Percentiles rank a stretch among this genome's conserved stretches.
phyloP scores from a whole-genome alignment of 2,113 vertebrate species.

The Dicentrarchus labrax region DNA sequence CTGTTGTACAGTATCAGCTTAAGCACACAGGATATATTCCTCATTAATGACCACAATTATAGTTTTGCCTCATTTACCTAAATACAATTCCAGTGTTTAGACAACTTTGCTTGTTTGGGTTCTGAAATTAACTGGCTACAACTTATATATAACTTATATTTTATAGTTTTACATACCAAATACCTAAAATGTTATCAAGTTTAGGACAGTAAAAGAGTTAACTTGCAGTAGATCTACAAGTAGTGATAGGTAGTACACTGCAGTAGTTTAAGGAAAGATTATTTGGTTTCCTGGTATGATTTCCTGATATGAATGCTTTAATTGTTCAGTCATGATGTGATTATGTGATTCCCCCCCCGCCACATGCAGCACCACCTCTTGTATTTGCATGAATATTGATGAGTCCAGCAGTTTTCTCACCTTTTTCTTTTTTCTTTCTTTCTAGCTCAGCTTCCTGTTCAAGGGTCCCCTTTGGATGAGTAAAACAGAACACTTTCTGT shows the following conservation, averaged over 20 bases:
- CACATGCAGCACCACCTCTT: constrained; percentile 7
- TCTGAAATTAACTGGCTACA: too few species aligned
- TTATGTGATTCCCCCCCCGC: neutral
- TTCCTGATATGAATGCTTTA: constrained; percentile 37
- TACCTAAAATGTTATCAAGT: neutral
- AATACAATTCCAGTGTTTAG: neutral
- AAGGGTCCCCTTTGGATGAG: constrained; percentile 27
- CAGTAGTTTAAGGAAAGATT: constrained; percentile 3
- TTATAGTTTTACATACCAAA: too few species aligned
- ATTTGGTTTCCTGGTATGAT: constrained; percentile 31
- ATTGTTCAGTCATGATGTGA: constrained; percentile 42
- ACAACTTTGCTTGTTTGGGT: too few species aligned
- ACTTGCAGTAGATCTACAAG: neutral
- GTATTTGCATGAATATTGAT: constrained; percentile 33
- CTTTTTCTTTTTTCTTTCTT: constrained; percentile 25
- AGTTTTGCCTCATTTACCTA: neutral
- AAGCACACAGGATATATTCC: neutral
- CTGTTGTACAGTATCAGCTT: neutral
- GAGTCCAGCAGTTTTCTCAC: constrained; percentile 29
- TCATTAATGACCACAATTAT: neutral
- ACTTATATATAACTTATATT: too few species aligned
- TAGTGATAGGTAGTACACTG: neutral
- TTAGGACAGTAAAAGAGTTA: neutral
- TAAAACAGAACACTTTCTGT: constrained; percentile 44
- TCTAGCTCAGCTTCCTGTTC: constrained; percentile 33